Evolutionary conservation across 1,140 invertebrate species (phyloP).

Genomic region (Brachionus calyciflorus): DNA sequence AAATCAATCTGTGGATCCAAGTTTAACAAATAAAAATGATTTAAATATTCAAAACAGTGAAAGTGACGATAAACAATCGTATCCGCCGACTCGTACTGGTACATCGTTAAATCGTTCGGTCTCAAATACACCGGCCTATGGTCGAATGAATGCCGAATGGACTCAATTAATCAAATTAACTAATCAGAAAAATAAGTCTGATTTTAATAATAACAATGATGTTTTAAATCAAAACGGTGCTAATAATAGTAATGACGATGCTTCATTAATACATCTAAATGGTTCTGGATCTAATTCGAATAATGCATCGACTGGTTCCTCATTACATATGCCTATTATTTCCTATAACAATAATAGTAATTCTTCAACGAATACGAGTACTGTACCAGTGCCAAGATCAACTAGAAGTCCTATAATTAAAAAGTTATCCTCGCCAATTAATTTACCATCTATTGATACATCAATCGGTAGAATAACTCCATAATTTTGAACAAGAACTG

Average conservation of each 20-base stretch:
- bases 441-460: constrained; percentile 43
- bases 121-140: constrained; percentile 4
- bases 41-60: constrained; percentile 2
- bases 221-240: constrained; percentile 18
- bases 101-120: constrained; percentile 5
- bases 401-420: constrained; percentile 28
- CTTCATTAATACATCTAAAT: constrained; percentile 39
- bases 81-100: neutral
- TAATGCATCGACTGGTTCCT: constrained; percentile 33
- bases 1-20: constrained; percentile 9
- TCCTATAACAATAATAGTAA: constrained; percentile 24
- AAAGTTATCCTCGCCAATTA: constrained; percentile 31
- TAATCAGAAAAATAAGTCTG: neutral
- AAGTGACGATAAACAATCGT: neutral
- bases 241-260: neutral
- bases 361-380: constrained; percentile 15
- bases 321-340: constrained; percentile 37
- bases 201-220: constrained; percentile 38
- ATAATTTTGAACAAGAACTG: too few species aligned
- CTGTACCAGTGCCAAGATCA: neutral
- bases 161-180: constrained; percentile 33
- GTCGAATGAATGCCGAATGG: constrained; percentile 31
- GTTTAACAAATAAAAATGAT: neutral
- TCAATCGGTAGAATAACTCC: constrained; percentile 28
- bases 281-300: neutral